A percentile compares a stretch with the other conserved stretches of the same genome.
Conservation (phyloP, 1,140 invertebrate species). For the Potamilus streckersoni region DNA sequence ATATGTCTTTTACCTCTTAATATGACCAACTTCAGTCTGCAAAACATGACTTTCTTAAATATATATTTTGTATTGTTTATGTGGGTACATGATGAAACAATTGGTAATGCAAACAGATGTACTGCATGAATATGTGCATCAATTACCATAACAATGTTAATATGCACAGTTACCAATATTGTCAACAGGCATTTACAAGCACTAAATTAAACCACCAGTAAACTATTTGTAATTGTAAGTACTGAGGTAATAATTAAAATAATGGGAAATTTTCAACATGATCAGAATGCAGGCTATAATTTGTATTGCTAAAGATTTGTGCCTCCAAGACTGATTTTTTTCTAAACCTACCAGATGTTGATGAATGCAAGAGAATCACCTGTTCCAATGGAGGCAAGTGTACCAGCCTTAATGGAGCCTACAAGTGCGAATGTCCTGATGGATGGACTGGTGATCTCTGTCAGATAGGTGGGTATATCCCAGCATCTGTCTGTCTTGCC, state of each 20-base stretch:
- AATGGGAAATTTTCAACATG: neutral
- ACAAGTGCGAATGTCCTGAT: conserved; percentile 25
- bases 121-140: no score
- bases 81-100: no score
- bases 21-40: no score
- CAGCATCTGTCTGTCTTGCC: neutral
- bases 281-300: neutral
- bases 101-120: no score
- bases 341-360: conserved; percentile 5
- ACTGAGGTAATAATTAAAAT: neutral
- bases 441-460: conserved; percentile 27
- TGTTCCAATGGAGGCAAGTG: conserved; percentile 22
- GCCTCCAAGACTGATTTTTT: neutral
- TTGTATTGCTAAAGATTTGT: neutral
- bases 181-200: neutral
- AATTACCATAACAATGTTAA: no score
- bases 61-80: no score
- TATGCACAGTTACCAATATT: neutral
- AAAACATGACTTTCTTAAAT: no score
- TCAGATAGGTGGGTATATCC: conserved; percentile 17
- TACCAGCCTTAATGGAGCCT: conserved; percentile 21
- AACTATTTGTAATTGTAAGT: neutral
- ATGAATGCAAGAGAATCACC: conserved; percentile 21
- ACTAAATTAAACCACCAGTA: neutral
- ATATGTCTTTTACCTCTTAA: no score